A percentile compares a stretch with the other conserved stretches of the same genome.
These are phyloP conservation scores for Eledona agricola DNA, from an alignment of 2,888 invertebrate genomes.

Conservation along the genomic window DNA sequence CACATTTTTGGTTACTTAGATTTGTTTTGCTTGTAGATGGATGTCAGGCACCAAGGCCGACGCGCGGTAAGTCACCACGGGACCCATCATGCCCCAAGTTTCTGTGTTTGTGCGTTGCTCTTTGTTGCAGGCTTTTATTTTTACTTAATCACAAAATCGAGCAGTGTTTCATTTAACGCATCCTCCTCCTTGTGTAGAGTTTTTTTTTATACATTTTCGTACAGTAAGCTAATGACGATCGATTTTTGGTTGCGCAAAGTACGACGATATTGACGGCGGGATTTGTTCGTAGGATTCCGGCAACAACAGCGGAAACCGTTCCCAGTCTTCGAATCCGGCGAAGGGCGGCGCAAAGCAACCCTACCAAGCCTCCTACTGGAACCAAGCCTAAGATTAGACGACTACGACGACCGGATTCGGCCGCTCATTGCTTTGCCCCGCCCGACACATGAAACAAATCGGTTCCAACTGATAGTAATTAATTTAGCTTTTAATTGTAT, in stretches of 20 bases:
- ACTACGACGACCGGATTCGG: conserved; percentile 40
- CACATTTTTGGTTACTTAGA: conserved; percentile 57
- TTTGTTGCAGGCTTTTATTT: conserved; percentile 27
- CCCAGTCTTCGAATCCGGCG: conserved; percentile 66
- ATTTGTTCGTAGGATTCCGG: conserved; percentile 66
- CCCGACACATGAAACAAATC: conserved; percentile 16
- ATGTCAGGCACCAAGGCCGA: conserved; percentile 64
- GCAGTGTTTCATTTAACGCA: no score
- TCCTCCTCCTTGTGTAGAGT: no score
- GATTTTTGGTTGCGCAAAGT: no score
- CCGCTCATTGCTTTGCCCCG: conserved; percentile 50
- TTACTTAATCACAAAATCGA: no score
- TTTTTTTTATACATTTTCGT: no score
- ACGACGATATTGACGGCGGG: conserved; percentile 11
- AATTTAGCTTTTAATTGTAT: conserved; percentile 47
- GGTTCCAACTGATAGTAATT: conserved; percentile 40
- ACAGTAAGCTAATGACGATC: no score
- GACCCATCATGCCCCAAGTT: conserved; percentile 25
- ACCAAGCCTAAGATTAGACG: conserved; percentile 65
- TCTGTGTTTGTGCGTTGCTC: conserved; percentile 32
- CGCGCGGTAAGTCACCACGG: conserved; percentile 56
- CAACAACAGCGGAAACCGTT: conserved; percentile 64
- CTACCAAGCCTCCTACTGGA: conserved; percentile 73
- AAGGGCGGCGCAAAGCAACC: conserved; percentile 69
- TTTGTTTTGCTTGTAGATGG: conserved; percentile 65